Evolutionary conservation across 2,888 invertebrate genomes (phyloP), one percentile per base, ranked within the genome.

Genomic region (Camponotus fellah): DNA sequence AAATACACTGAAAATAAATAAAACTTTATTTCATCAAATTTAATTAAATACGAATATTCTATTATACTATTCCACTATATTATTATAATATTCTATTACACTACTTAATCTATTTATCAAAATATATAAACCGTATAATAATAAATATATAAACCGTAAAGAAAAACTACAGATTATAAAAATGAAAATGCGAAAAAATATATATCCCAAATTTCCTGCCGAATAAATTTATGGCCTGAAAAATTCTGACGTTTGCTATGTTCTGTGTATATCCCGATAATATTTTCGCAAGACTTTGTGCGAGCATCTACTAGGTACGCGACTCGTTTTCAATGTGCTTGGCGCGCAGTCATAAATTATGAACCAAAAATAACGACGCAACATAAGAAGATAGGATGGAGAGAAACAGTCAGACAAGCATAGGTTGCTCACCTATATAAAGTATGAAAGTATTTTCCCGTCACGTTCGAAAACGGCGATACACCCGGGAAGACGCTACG

Each of bases 401-500:
- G 43, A 43, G 75, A 60, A 66, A 43, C 26, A 77, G 46, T 79
- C 60, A 69, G 66, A 62, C 80, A 58, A 81, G 46, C 26, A 26
- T 26, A 21, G 49, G 68, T 65, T 69, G 46, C 46, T 53, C 71
- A 34, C 79, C n/a, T 80, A 26, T 53, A 79, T 84, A 80, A 84
- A 85, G 84, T 85, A 85, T 75, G 80, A 80, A 74, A 80, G 68
- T 75, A 80, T 74, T 80, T 85, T 74, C 37, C 71, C 72, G 74
- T 82, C 86, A 82, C 86, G 86, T 85, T 77, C 77, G 79, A 79
- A 79, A 85, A 17, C 34, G 79, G 77, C 74, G 58, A 74, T 74
- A 79, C 82, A 76, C 68, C 43, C 58, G 84, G 84, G 84, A 79
- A 86, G 77, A 58, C 43, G 75, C 56, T 86, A 86, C 86, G 84